Evolutionary conservation across 2,888 invertebrate genomes (phyloP), one percentile per base, ranked within the genome.

Genomic region (Polyommatus iphigenia): DNA sequence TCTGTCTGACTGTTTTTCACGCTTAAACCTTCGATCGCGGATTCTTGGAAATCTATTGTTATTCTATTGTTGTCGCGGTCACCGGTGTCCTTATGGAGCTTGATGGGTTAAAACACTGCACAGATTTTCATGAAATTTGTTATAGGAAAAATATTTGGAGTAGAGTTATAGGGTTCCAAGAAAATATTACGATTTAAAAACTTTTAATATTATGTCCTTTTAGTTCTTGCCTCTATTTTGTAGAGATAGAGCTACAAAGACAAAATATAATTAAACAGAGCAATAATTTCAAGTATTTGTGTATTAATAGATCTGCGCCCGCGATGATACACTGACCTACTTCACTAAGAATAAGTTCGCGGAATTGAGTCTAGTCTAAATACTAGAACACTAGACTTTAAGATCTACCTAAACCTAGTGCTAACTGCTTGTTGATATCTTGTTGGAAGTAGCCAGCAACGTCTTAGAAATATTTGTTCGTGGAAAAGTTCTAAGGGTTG

Each of bases 231-330:
- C 41, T 41, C 41, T 41, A 2, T 41, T 50, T 15, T 50, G 13
- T 50, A 13, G 4, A 13, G 10, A 10, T 13, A 50, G 50, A 50
- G 50, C 15, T 50, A 50, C 50, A 50, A 50, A 50, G 50, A 50
- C 15, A 15, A 50, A 3, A 50, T 50, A 59, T 62, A 20, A 24
- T 24, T 62, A 24, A 62, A 24, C 62, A 62, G 13, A 24, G 62
- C 10, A 62, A 24, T 62, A 24, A 62, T 62, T 20, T 24, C 20
- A 62, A 62, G 62, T 62, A 62, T 62, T 62, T 62, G 62, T 62
- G 24, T 62, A 62, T 62, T 20, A 13, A 24, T 62, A 13, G 62
- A 62, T 24, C 24, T 20, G 62, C 62, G 13, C 62, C 62, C 62
- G 24, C 62, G 24, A 20, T 13, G 24, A 62, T 62, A 62, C 24